Evolutionary conservation across 2,888 invertebrate genomes (phyloP), one percentile per base, ranked within the genome.

Genomic region (Cephus sareptanus): DNA sequence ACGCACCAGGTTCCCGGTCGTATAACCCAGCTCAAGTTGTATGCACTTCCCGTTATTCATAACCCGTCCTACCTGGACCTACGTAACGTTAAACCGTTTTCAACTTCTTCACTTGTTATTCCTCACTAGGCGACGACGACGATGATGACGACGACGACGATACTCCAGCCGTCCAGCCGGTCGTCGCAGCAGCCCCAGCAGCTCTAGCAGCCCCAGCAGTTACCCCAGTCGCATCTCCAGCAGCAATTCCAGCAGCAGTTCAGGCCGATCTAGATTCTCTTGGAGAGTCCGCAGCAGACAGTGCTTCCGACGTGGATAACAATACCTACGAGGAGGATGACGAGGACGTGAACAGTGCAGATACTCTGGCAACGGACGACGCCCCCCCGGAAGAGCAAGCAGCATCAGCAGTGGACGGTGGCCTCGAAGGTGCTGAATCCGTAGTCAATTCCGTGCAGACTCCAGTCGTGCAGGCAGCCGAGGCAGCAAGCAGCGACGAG

Each of bases 121-220:
- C 40, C 15, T 15, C 40, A 40, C 40, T 87, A 90, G 92, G 88
- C 76, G 92, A 92, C 81, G 94, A 95, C 75, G 95, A 95, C 79
- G 94, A 94, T 75, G 94, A 93, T 74, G 92, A 93, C 75, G 93
- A 93, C 13, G 92, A 93, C 75, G 94, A 93, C 71, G 92, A 92
- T 12, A 91, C 90, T 40, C 92, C 93, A 0, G 89, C 87, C 0
- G 86, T 85, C 11, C 83, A 85, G 75, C 83, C 84, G 11, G 80
- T 85, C 4, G 70, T 70, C 4, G 70, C 92, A 80, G 88, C 88
- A 1, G 85, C 84, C 35, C 92, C 92, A 33, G 92, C 92, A 13
- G 35, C 35, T 12, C 35, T 11, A 11, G 93, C 93, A 31, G 92
- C 93, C 75, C 93, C 94, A 3, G 92, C 92, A 9, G 92, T 92